These are phyloP conservation scores for Molossus molossus DNA, from an alignment of 2,797 vertebrate species.

Conservation along the genomic window DNA sequence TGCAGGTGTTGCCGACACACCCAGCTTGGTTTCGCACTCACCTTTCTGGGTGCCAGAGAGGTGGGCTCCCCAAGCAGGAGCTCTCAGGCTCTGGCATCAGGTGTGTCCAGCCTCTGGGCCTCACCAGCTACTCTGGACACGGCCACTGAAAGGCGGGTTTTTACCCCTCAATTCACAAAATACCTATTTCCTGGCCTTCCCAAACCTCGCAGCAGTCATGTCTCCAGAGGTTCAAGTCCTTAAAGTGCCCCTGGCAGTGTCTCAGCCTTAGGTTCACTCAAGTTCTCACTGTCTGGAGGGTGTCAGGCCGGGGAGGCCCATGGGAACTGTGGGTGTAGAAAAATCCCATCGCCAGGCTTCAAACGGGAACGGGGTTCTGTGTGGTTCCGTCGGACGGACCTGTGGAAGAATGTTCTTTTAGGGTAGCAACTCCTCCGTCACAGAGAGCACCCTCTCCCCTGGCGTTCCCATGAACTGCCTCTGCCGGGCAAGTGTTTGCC, in stretches of 20 bases:
- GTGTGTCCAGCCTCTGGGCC: not conserved
- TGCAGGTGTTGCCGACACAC: not conserved
- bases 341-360: constrained; percentile 13
- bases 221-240: constrained; percentile 47
- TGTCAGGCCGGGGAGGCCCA: constrained; percentile 67
- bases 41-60: not conserved
- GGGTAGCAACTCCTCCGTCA: not conserved
- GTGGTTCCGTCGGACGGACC: not conserved
- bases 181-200: constrained; percentile 51
- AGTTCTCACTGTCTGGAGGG: constrained; percentile 58
- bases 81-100: not conserved
- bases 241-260: constrained; percentile 70
- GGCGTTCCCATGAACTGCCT: not conserved
- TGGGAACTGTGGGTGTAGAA: constrained; percentile 56
- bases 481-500: not conserved
- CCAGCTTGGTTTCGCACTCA: not conserved
- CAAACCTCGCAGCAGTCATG: not conserved
- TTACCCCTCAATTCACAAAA: not conserved
- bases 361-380: not conserved
- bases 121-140: not conserved
- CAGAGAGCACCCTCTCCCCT: not conserved
- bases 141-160: not conserved
- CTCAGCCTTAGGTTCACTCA: not conserved
- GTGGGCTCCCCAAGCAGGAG: not conserved
- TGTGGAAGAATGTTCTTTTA: not conserved